phyloP scores from a whole-genome alignment of 2,888 invertebrate species.

The Trachelus tabidus region DNA sequence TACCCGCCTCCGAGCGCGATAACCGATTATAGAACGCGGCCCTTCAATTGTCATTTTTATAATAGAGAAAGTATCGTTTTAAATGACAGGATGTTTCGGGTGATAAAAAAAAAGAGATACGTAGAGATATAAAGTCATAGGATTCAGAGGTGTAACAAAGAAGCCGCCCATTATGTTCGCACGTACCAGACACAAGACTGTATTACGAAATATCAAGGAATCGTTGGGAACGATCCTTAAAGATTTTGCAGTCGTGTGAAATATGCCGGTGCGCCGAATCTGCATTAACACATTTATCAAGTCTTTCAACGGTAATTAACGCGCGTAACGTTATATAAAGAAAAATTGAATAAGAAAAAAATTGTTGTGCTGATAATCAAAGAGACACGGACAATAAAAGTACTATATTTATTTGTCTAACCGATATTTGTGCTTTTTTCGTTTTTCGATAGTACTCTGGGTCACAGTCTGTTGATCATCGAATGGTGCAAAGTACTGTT shows the following conservation, averaged over 20 bases:
- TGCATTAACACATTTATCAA: background rate
- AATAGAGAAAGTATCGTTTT: background rate
- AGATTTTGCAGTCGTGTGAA: conserved; percentile 15
- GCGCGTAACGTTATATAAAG: background rate
- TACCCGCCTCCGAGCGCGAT: too few species aligned
- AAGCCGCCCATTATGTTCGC: conserved; percentile 1
- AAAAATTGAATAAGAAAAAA: background rate
- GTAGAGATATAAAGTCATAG: background rate
- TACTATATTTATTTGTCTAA: background rate
- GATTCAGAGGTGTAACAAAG: background rate
- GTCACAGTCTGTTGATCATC: background rate
- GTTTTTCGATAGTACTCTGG: background rate
- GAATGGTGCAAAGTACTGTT: background rate
- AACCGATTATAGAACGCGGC: too few species aligned
- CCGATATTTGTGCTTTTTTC: background rate
- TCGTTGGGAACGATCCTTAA: conserved; percentile 10
- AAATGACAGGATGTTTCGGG: background rate
- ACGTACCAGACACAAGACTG: conserved; percentile 9
- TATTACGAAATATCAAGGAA: conserved; percentile 17
- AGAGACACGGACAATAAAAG: background rate
- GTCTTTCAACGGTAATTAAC: background rate
- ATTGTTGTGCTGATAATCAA: background rate
- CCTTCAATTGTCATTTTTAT: background rate
- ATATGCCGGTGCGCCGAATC: background rate
- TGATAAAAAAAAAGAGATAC: background rate